These are phyloP conservation scores for Ammodytes marinus DNA, from an alignment of 2,113 vertebrate genomes.

Conservation along the genomic window DNA sequence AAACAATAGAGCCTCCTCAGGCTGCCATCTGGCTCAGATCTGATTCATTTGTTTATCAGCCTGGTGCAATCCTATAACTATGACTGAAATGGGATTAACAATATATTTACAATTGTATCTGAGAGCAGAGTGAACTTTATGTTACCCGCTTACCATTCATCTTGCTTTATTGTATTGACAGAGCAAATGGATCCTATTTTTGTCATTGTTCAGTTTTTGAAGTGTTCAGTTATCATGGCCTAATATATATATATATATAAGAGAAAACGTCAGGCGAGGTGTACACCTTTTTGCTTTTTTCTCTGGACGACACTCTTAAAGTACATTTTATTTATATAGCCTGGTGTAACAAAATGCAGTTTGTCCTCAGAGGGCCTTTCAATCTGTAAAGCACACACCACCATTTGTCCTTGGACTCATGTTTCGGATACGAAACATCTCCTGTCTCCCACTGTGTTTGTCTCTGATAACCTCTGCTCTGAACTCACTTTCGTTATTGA, in stretches of 20 bases:
- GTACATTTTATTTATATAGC: background rate
- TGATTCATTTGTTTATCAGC: background rate
- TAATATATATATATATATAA: no score
- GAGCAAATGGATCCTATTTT: background rate
- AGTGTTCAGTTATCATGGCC: constrained; percentile 10
- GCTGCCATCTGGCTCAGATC: background rate
- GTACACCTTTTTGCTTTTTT: background rate
- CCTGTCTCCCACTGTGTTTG: constrained; percentile 13
- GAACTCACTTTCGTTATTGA: constrained; percentile 27
- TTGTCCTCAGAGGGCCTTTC: no score
- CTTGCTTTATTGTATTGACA: background rate
- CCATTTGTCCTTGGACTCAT: no score
- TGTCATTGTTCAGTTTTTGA: constrained; percentile 24
- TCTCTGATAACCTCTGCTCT: constrained; percentile 29
- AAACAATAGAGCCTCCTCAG: background rate
- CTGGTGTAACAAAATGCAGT: no score
- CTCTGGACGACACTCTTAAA: background rate
- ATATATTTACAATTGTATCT: background rate
- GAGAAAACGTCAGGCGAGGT: constrained; percentile 24
- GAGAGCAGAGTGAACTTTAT: background rate
- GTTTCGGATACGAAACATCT: no score
- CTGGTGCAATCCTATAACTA: background rate
- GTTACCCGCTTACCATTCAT: background rate
- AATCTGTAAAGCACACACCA: no score
- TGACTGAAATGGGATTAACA: background rate